Percentiles rank a stretch among this genome's conserved stretches.
These are phyloP conservation scores for Zaprionus camerounensis DNA, from an alignment of 1,140 invertebrate genomes.

Conservation along the genomic window DNA sequence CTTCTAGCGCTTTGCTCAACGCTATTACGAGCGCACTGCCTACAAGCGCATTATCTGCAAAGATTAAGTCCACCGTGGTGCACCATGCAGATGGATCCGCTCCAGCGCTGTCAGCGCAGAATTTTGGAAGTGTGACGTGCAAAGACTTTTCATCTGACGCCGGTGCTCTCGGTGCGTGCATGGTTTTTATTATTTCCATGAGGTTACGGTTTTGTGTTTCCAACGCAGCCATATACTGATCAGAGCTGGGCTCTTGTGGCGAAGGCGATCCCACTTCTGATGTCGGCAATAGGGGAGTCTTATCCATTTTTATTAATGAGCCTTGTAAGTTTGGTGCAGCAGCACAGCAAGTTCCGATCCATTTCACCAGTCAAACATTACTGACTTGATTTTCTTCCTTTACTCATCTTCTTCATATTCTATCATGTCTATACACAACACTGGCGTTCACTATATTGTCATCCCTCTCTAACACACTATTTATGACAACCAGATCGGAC, in stretches of 20 bases:
- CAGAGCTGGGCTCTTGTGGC: neutral
- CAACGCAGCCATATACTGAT: neutral
- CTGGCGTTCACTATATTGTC: too few species aligned
- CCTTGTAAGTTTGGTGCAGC: neutral
- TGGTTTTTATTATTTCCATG: slow-evolving; percentile 4
- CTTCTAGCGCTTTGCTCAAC: too few species aligned
- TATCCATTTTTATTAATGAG: neutral
- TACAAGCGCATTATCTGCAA: too few species aligned
- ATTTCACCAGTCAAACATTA: too few species aligned
- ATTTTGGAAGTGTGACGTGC: neutral
- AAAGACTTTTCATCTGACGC: neutral
- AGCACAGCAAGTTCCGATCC: neutral
- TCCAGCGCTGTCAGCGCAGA: neutral
- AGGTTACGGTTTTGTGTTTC: neutral
- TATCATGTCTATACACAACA: too few species aligned
- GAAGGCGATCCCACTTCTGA: neutral
- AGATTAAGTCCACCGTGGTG: too few species aligned
- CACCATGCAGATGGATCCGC: neutral
- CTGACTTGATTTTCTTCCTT: too few species aligned
- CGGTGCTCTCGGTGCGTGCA: neutral
- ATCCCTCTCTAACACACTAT: too few species aligned
- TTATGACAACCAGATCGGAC: too few species aligned
- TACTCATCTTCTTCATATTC: too few species aligned
- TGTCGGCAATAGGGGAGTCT: neutral
- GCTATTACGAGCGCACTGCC: too few species aligned